These are phyloP conservation scores for Coregonus clupeaformis DNA, from an alignment of 2,113 vertebrate species.

Conservation along the genomic window DNA sequence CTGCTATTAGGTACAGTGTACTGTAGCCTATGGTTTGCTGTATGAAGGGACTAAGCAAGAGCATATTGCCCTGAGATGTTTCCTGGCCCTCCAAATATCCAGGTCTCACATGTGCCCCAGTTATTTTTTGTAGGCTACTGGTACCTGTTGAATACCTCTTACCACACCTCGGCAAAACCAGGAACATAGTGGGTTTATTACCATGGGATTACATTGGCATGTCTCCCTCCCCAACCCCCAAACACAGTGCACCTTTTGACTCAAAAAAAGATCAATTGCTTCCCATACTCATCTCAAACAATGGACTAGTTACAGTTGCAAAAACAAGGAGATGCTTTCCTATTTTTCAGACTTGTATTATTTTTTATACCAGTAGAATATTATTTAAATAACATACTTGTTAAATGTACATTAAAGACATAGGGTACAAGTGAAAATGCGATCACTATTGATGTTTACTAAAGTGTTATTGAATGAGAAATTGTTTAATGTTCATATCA, in stretches of 20 bases:
- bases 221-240: neutral
- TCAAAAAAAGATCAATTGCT: neutral
- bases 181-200: neutral
- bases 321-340: neutral
- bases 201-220: constrained; percentile 11
- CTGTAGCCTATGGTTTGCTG: neutral
- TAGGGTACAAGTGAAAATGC: too few relatives aligned
- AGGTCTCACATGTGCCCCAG: neutral
- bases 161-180: neutral
- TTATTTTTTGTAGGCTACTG: constrained; percentile 28
- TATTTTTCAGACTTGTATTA: neutral
- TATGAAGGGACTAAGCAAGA: neutral
- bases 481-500: too few relatives aligned
- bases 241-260: neutral
- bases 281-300: neutral
- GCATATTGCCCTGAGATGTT: constrained; percentile 2
- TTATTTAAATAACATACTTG: too few relatives aligned
- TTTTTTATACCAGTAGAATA: too few relatives aligned
- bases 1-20: neutral
- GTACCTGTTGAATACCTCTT: constrained; percentile 4
- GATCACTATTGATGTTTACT: too few relatives aligned
- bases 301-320: too few relatives aligned
- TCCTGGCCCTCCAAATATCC: neutral
- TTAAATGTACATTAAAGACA: too few relatives aligned
- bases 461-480: too few relatives aligned